Evolutionary conservation across 2,888 invertebrate genomes (phyloP).

Genomic region (Muscina levida): DNA sequence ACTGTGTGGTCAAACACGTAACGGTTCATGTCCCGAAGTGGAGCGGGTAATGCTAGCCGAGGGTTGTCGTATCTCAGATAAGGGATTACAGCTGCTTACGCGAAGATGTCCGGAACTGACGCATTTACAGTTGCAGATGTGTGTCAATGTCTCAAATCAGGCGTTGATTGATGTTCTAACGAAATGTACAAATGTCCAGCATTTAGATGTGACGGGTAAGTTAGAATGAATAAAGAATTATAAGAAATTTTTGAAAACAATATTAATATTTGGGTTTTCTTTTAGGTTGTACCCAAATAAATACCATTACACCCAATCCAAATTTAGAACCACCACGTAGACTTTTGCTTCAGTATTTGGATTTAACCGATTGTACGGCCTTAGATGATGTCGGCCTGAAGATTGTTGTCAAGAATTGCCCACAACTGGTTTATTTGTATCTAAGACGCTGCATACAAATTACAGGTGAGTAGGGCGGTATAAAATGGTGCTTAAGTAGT

Average conservation of each 20-base stretch:
- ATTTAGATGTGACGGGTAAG: conserved; percentile 91
- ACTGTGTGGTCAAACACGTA: conserved; percentile 84
- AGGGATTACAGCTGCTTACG: conserved; percentile 87
- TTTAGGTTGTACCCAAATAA: conserved; percentile 87
- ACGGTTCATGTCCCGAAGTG: conserved; percentile 85
- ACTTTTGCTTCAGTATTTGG: conserved; percentile 91
- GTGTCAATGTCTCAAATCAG: conserved; percentile 87
- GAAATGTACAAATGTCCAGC: conserved; percentile 89
- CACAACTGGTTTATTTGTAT: conserved; percentile 92
- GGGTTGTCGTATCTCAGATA: conserved; percentile 87
- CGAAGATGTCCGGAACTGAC: conserved; percentile 90
- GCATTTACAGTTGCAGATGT: conserved; percentile 89
- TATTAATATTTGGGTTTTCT: background rate
- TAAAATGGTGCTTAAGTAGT: too few relatives aligned
- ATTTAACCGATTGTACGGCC: conserved; percentile 93
- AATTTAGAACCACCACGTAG: conserved; percentile 84
- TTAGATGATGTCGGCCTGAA: conserved; percentile 92
- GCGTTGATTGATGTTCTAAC: conserved; percentile 89
- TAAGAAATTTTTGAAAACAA: too few relatives aligned
- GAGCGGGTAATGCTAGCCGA: conserved; percentile 85
- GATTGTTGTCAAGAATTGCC: conserved; percentile 91
- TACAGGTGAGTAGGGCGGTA: conserved; percentile 89
- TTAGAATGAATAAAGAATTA: background rate
- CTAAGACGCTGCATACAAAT: conserved; percentile 92
- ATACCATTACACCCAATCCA: conserved; percentile 87